Percentiles rank a stretch among this genome's conserved stretches.
Evolutionary conservation across 2,888 invertebrate genomes (phyloP).

Genomic region (Sarcophaga variegata): DNA sequence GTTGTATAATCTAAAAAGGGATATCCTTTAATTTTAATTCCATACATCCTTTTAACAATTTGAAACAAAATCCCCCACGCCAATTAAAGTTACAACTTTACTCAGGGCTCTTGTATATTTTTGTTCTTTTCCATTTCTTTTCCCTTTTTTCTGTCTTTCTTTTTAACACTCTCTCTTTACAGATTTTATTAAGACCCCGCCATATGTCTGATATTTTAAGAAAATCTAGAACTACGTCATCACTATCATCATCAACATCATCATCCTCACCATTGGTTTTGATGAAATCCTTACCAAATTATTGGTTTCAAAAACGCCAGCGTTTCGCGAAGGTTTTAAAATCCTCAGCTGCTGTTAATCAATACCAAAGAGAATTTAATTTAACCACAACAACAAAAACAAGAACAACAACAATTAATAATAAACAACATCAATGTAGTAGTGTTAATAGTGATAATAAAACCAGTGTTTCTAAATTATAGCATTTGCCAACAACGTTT

Average conservation of each 20-base stretch:
- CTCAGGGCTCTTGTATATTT: constrained; percentile 24
- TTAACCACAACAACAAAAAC: constrained; percentile 63
- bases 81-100: constrained; percentile 4
- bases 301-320: constrained; percentile 18
- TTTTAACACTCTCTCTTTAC: constrained; percentile 50
- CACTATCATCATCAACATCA: not conserved
- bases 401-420: constrained; percentile 63
- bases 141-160: constrained; percentile 6
- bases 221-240: not conserved
- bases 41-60: no score
- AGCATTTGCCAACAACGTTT: constrained; percentile 57
- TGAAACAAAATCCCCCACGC: no score
- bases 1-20: no score
- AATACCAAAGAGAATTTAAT: constrained; percentile 40
- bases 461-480: constrained; percentile 61
- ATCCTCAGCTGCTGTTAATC: constrained; percentile 24
- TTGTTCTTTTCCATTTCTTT: constrained; percentile 40
- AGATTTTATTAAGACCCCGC: constrained; percentile 61
- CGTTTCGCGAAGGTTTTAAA: not conserved
- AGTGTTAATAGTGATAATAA: constrained; percentile 59
- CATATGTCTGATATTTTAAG: constrained; percentile 23
- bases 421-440: constrained; percentile 67
- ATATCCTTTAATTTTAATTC: no score
- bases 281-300: not conserved
- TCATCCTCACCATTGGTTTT: not conserved